Evolutionary conservation across 2,888 invertebrate species (phyloP), one percentile per base, ranked within the genome.

Genomic region (Cantharis nigra): DNA sequence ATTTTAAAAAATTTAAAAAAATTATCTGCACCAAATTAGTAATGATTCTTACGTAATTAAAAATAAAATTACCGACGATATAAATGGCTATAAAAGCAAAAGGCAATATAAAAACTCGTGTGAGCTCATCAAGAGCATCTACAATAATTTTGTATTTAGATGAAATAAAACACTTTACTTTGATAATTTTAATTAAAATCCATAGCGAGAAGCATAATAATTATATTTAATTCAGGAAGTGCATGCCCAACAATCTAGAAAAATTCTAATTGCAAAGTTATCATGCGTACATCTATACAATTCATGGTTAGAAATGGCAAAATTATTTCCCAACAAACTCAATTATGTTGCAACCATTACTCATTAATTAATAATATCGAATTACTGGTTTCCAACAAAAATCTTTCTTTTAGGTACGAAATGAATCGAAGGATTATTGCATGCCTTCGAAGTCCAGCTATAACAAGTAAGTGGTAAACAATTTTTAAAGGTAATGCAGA

Each of bases 181-280:
- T 23, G 65, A 20, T 64, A 64, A 64, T n/a, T 67, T n/a, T 20
- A 67, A 67, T 67, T 67, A 67, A 67, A 67, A 67, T 67, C 65
- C 20, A 67, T 23, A 64, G 16, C 20, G 64, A 64, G 20, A 64
- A 64, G 20, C 20, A 64, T 64, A 64, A 49, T 49, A 64, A 67
- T 67, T 20, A 26, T 20, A n/a, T 67, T 13, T 67, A 67, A 67
- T 18, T 67, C 65, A 67, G 65, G 65, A 67, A 67, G 65, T 67
- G 65, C 65, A 67, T 67, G 65, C 65, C 65, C 26, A 67, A 67
- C 65, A 67, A 67, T 67, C 26, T 67, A 23, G 20, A 67, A 67
- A 67, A 67, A 26, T 67, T 16, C 65, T 67, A 67, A 67, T 67
- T 67, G 65, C 65, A 67, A 23, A 67, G 20, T 67, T 67, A 67